Conservation (phyloP, 2,888 invertebrate species). For the Cactoblastis cactorum region DNA sequence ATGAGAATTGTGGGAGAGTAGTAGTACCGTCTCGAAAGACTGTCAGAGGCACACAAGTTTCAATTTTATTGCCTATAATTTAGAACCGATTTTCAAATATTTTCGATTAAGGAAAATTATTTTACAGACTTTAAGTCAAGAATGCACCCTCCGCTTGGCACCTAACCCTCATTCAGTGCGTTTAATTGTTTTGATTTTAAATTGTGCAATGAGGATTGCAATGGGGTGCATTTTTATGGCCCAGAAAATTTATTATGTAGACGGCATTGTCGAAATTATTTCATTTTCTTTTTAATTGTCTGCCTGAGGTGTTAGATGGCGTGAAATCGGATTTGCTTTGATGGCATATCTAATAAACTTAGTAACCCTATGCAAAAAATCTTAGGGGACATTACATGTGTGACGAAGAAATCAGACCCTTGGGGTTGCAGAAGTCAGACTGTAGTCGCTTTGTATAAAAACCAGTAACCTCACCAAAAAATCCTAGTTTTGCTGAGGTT, state of each 20-base stretch:
- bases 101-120: slow-evolving; percentile 31
- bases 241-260: slow-evolving; percentile 17
- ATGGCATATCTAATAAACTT: not conserved
- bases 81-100: slow-evolving; percentile 23
- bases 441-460: too few species aligned
- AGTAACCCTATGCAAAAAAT: not conserved
- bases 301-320: slow-evolving; percentile 13
- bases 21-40: slow-evolving; percentile 35
- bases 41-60: slow-evolving; percentile 27
- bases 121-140: slow-evolving; percentile 51
- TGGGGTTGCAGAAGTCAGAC: too few species aligned
- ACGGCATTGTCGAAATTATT: slow-evolving; percentile 15
- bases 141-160: slow-evolving; percentile 54
- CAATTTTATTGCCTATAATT: slow-evolving; percentile 26
- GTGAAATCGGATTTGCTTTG: not conserved
- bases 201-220: slow-evolving; percentile 51
- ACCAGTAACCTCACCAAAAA: too few species aligned
- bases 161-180: slow-evolving; percentile 55
- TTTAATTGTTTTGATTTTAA: slow-evolving; percentile 75
- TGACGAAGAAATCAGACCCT: too few species aligned
- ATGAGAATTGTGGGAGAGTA: slow-evolving; percentile 51
- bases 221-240: slow-evolving; percentile 58
- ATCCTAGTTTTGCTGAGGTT: too few species aligned
- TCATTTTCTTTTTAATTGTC: slow-evolving; percentile 18
- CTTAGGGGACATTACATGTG: too few species aligned